Percentiles rank a stretch among this genome's conserved stretches.
These are phyloP conservation scores for Pedionomus torquatus DNA, from an alignment of 2,113 vertebrate genomes.

Conservation along the genomic window DNA sequence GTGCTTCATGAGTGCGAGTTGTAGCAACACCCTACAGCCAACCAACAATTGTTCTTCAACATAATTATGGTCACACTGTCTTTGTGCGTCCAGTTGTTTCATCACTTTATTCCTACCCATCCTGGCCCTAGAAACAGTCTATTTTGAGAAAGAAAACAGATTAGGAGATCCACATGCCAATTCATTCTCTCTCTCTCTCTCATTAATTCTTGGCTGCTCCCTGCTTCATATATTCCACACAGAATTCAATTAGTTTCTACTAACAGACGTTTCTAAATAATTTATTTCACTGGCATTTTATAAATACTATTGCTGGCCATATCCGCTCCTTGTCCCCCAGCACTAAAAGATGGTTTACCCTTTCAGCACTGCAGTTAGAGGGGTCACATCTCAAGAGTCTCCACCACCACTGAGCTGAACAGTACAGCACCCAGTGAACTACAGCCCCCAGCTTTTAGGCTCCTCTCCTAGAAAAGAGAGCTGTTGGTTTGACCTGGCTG, in stretches of 20 bases:
- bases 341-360: background rate
- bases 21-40: background rate
- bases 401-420: background rate
- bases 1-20: background rate
- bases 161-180: slow-evolving; percentile 3
- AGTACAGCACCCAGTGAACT: background rate
- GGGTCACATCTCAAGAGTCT: background rate
- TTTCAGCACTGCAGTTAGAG: background rate
- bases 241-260: slow-evolving; percentile 61
- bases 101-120: background rate
- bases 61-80: background rate
- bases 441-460: background rate
- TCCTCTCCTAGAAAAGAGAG: background rate
- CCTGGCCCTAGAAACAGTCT: background rate
- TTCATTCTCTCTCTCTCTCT: slow-evolving; percentile 22
- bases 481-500: background rate
- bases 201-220: slow-evolving; percentile 40
- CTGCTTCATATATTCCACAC: slow-evolving; percentile 22
- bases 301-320: background rate
- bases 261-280: slow-evolving; percentile 57
- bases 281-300: slow-evolving; percentile 42
- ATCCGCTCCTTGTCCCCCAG: background rate
- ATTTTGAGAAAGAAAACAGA: slow-evolving; percentile 51
- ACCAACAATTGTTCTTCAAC: background rate
- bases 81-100: background rate